phyloP scores from a whole-genome alignment of 2,888 invertebrate genomes.

The Thereva unica region DNA sequence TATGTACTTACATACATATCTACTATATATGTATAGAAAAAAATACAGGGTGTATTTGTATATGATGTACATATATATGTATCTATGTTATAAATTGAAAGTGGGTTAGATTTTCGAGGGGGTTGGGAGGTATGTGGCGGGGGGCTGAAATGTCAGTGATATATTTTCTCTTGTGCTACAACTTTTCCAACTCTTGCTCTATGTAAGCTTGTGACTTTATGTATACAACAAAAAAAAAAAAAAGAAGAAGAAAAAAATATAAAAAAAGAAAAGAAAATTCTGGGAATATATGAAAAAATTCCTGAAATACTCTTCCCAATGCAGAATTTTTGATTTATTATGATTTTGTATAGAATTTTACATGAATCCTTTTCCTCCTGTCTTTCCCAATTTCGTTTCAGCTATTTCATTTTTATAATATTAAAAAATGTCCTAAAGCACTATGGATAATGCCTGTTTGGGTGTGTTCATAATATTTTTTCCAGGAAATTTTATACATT shows the following conservation, averaged over 20 bases:
- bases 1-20: neutral
- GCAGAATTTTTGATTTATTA: constrained; percentile 35
- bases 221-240: neutral
- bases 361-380: constrained; percentile 17
- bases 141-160: constrained; percentile 27
- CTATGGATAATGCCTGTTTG: too few species aligned
- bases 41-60: too few species aligned
- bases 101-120: constrained; percentile 18
- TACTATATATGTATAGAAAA: neutral
- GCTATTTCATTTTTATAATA: neutral
- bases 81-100: too few species aligned
- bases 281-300: constrained; percentile 22
- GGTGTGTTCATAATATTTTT: neutral
- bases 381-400: constrained; percentile 13
- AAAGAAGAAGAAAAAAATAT: neutral
- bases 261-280: neutral
- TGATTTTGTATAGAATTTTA: constrained; percentile 28
- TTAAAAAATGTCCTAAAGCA: too few species aligned
- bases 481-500: neutral
- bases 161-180: constrained; percentile 25
- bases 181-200: neutral
- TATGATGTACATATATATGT: too few species aligned
- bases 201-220: too few species aligned
- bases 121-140: constrained; percentile 8
- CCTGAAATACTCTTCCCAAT: constrained; percentile 23